Evolutionary conservation across 2,113 vertebrate genomes (phyloP).

Genomic region (Corydoras maculifer): DNA sequence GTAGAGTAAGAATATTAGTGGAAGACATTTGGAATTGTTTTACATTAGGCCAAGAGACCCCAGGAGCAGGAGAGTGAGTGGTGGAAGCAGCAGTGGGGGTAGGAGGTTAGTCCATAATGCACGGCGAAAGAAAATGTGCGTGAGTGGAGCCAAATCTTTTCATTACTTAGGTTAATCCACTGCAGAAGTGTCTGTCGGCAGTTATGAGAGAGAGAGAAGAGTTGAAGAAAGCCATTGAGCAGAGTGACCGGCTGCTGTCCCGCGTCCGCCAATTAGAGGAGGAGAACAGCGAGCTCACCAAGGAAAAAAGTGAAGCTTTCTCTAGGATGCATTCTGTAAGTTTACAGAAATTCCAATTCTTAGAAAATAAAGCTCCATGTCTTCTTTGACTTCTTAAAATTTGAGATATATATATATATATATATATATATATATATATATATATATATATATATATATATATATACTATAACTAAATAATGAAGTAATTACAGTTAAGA

Average conservation of each 20-base stretch:
- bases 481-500: too few relatives aligned
- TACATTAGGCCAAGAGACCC: slow-evolving; percentile 28
- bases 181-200: slow-evolving; percentile 41
- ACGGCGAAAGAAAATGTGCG: slow-evolving; percentile 35
- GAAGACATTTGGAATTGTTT: slow-evolving; percentile 41
- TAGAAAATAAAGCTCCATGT: too few relatives aligned
- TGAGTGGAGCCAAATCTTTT: slow-evolving; percentile 44
- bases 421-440: too few relatives aligned
- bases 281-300: slow-evolving; percentile 51
- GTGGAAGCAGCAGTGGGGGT: slow-evolving; percentile 16
- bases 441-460: too few relatives aligned
- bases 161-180: slow-evolving; percentile 45
- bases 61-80: slow-evolving; percentile 29
- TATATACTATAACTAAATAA: too few relatives aligned
- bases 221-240: slow-evolving; percentile 59
- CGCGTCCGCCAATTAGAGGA: slow-evolving; percentile 52
- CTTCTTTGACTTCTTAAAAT: too few relatives aligned
- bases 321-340: slow-evolving; percentile 58
- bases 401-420: too few relatives aligned
- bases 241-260: slow-evolving; percentile 56
- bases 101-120: slow-evolving; percentile 35
- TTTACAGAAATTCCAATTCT: slow-evolving; percentile 24
- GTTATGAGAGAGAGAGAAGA: slow-evolving; percentile 66
- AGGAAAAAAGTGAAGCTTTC: slow-evolving; percentile 55
- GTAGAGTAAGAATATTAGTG: slow-evolving; percentile 25